Evolutionary conservation across 2,888 invertebrate genomes (phyloP).

Genomic region (Epiperipatus broadwayi): DNA sequence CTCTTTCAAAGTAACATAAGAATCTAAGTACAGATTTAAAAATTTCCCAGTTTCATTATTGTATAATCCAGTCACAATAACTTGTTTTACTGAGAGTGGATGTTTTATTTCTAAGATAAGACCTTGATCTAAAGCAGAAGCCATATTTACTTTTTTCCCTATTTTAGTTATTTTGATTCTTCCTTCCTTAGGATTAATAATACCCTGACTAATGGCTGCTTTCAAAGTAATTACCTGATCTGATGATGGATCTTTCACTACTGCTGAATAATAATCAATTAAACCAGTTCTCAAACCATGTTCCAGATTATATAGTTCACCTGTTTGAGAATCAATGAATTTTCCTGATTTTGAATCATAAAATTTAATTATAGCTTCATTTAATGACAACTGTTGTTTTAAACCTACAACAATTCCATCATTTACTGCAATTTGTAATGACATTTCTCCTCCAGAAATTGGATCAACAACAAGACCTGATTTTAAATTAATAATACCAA

Average conservation of each 20-base stretch:
- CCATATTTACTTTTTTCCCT: slow-evolving; percentile 41
- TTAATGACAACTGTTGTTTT: slow-evolving; percentile 58
- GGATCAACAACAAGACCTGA: slow-evolving; percentile 58
- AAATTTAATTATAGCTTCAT: slow-evolving; percentile 70
- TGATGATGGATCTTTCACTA: slow-evolving; percentile 55
- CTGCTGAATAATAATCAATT: slow-evolving; percentile 51
- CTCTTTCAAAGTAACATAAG: no score
- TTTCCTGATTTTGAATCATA: slow-evolving; percentile 66
- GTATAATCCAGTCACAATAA: slow-evolving; percentile 57
- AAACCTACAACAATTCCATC: slow-evolving; percentile 60
- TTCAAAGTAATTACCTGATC: slow-evolving; percentile 51
- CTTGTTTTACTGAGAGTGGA: slow-evolving; percentile 60
- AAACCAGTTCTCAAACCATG: slow-evolving; percentile 62
- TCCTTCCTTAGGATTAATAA: slow-evolving; percentile 46
- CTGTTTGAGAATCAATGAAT: slow-evolving; percentile 40
- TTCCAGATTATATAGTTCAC: slow-evolving; percentile 53
- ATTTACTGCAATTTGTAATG: slow-evolving; percentile 61
- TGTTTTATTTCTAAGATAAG: slow-evolving; percentile 47
- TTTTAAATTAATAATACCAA: slow-evolving; percentile 53
- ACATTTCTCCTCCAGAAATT: slow-evolving; percentile 47
- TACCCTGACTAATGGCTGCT: slow-evolving; percentile 42
- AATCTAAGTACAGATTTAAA: slow-evolving; percentile 55
- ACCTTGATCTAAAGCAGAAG: slow-evolving; percentile 21
- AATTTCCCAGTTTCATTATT: slow-evolving; percentile 58
- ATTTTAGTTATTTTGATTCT: slow-evolving; percentile 46